These are phyloP conservation scores for Linyphia triangularis DNA, from an alignment of 2,888 invertebrate species.

Conservation along the genomic window DNA sequence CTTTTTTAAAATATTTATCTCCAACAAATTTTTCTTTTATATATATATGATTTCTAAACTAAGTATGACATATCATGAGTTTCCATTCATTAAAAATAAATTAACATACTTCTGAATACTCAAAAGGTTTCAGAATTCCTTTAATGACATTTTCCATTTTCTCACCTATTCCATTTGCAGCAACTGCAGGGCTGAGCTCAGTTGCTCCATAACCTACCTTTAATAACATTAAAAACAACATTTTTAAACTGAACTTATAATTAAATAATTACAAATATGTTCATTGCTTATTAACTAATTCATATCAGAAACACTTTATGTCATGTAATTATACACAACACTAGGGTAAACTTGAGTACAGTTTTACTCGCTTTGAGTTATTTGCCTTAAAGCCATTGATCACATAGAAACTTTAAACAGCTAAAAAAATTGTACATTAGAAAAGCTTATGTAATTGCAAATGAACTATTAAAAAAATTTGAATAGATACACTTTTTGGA, in stretches of 20 bases:
- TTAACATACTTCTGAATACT: conserved; percentile 53
- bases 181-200: conserved; percentile 83
- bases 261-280: too few species aligned
- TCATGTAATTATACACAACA: background rate
- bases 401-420: background rate
- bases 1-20: too few species aligned
- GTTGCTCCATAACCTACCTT: conserved; percentile 84
- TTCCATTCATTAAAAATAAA: too few species aligned
- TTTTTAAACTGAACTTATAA: background rate
- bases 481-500: background rate
- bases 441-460: too few species aligned
- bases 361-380: too few species aligned
- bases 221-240: background rate
- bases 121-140: conserved; percentile 42
- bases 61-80: too few species aligned
- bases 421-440: background rate
- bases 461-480: background rate
- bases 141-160: conserved; percentile 80
- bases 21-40: too few species aligned
- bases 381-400: too few species aligned
- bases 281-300: background rate
- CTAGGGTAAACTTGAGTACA: too few species aligned
- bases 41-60: too few species aligned
- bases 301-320: background rate
- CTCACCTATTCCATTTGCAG: conserved; percentile 81